phyloP scores from a whole-genome alignment of 37 sponge, comb jelly and placozoan species.

The Aphrocallistes beatrix region DNA sequence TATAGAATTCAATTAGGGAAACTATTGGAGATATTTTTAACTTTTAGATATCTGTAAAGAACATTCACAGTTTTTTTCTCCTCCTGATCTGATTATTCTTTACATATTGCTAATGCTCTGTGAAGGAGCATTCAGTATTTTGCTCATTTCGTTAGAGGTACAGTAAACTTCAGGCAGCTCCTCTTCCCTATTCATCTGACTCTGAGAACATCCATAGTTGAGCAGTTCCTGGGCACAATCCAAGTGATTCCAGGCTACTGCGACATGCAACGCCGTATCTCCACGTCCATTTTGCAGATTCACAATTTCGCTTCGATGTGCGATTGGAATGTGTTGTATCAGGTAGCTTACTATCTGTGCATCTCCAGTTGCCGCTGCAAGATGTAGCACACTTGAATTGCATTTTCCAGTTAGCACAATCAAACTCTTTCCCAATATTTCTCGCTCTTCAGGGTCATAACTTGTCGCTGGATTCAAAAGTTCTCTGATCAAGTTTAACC shows the following conservation, averaged over 20 bases:
- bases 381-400: not conserved
- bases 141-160: not conserved
- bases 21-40: too few relatives aligned
- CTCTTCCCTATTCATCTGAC: not conserved
- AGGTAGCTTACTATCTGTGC: not conserved
- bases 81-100: too few relatives aligned
- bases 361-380: not conserved
- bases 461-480: too few relatives aligned
- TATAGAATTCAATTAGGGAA: too few relatives aligned
- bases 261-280: not conserved
- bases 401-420: not conserved
- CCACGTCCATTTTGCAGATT: not conserved
- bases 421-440: not conserved
- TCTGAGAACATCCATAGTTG: not conserved
- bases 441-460: not conserved
- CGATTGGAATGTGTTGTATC: not conserved
- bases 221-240: not conserved
- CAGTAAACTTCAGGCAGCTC: not conserved
- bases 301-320: not conserved
- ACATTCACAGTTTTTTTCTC: too few relatives aligned
- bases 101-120: too few relatives aligned
- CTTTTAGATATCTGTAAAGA: too few relatives aligned
- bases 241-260: not conserved
- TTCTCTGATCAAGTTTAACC: not conserved
- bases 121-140: constrained; percentile 4